These are phyloP conservation scores for Leistus spinibarbis DNA, from an alignment of 2,888 invertebrate genomes.

Conservation along the genomic window DNA sequence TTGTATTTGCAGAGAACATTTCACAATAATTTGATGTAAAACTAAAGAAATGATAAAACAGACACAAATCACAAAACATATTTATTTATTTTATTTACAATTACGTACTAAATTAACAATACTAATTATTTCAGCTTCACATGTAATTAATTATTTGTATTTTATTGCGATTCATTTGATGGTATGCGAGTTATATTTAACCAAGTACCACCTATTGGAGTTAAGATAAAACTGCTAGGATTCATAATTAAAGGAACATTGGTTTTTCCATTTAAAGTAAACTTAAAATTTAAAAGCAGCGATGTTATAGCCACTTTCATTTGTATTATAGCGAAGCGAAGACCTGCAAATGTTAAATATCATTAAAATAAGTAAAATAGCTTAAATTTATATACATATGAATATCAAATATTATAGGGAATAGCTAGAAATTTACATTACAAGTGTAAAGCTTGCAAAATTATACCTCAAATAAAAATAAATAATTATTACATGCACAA, in stretches of 20 bases:
- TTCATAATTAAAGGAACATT: slow-evolving; percentile 12
- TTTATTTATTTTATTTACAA: too few species aligned
- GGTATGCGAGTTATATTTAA: slow-evolving; percentile 7
- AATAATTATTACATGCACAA: too few species aligned
- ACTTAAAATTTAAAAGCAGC: slow-evolving; percentile 26
- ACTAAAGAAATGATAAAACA: too few species aligned
- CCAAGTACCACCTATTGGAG: slow-evolving; percentile 26
- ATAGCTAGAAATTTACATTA: neutral
- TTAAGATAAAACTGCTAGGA: slow-evolving; percentile 28
- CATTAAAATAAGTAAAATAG: neutral
- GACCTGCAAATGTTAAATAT: slow-evolving; percentile 10
- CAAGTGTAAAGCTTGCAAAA: too few species aligned
- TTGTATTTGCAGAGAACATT: too few species aligned
- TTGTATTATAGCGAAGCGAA: slow-evolving; percentile 32
- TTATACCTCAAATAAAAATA: too few species aligned
- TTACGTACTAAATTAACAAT: too few species aligned
- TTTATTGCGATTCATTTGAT: too few species aligned
- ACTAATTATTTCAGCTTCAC: too few species aligned
- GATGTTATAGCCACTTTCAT: slow-evolving; percentile 26
- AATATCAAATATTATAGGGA: neutral
- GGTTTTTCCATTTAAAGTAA: slow-evolving; percentile 25
- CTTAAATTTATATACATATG: neutral
- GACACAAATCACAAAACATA: too few species aligned
- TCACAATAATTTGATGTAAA: too few species aligned
- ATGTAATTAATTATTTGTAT: neutral